These are phyloP conservation scores for Pinna nobilis DNA, from an alignment of 1,140 invertebrate genomes.

Conservation along the genomic window DNA sequence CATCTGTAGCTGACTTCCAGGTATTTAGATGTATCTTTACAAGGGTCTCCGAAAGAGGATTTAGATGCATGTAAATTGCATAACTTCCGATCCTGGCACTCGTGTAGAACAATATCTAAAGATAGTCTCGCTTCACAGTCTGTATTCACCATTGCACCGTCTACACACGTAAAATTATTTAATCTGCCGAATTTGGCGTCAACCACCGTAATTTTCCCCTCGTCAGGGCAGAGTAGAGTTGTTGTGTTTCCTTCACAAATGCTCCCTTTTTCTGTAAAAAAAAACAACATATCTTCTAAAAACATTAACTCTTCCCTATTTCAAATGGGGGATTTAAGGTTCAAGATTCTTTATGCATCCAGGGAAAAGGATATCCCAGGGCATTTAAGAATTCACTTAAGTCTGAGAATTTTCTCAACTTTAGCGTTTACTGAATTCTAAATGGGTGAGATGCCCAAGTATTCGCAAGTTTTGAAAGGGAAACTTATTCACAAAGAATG, in stretches of 20 bases:
- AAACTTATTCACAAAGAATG: too few relatives aligned
- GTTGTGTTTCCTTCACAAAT: neutral
- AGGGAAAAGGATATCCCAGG: too few relatives aligned
- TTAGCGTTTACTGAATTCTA: too few relatives aligned
- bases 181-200: neutral
- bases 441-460: too few relatives aligned
- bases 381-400: too few relatives aligned
- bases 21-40: neutral
- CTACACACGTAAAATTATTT: neutral
- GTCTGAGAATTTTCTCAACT: too few relatives aligned
- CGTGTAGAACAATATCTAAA: neutral
- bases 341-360: too few relatives aligned
- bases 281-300: too few relatives aligned
- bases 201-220: neutral
- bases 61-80: neutral
- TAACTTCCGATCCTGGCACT: neutral
- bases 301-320: too few relatives aligned
- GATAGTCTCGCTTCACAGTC: neutral
- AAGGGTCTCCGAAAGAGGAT: neutral
- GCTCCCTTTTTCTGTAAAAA: neutral
- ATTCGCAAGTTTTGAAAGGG: too few relatives aligned
- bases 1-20: neutral
- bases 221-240: neutral
- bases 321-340: too few relatives aligned
- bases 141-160: neutral